Percentiles rank a stretch among this genome's conserved stretches.
These are phyloP conservation scores for Mycalesis mineus DNA, from an alignment of 2,888 invertebrate species.

Conservation along the genomic window DNA sequence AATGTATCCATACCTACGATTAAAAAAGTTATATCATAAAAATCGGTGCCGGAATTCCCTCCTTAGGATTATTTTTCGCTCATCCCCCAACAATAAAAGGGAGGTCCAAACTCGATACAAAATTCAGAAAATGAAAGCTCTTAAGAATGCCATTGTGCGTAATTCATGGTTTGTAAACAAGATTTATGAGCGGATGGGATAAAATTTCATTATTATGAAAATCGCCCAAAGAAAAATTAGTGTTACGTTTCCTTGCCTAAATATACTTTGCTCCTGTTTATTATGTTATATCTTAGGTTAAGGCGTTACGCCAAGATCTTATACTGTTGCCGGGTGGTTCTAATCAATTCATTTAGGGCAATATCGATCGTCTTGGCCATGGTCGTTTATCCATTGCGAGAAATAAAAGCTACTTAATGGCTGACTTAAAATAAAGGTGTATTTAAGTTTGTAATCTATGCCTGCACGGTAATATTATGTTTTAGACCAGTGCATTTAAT, in stretches of 20 bases:
- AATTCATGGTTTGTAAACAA: conserved; percentile 16
- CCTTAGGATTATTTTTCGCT: background rate
- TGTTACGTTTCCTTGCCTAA: background rate
- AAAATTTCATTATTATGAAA: conserved; percentile 11
- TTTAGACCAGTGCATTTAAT: too few relatives aligned
- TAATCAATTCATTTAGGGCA: too few relatives aligned
- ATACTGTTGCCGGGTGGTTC: too few relatives aligned
- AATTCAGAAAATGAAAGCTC: conserved; percentile 14
- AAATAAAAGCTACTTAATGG: too few relatives aligned
- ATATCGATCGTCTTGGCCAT: too few relatives aligned
- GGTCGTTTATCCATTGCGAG: too few relatives aligned
- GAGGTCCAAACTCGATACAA: conserved; percentile 12
- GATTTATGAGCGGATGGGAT: conserved; percentile 14
- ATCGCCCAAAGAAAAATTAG: background rate
- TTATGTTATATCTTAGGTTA: background rate
- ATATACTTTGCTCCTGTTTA: background rate
- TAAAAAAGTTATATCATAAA: conserved; percentile 1
- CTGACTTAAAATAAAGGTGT: too few relatives aligned
- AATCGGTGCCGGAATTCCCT: conserved; percentile 1
- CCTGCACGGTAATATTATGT: too few relatives aligned
- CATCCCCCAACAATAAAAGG: conserved; percentile 3
- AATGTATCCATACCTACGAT: background rate
- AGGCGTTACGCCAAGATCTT: too few relatives aligned
- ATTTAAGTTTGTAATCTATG: too few relatives aligned
- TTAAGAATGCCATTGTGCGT: conserved; percentile 9